Conservation (phyloP, 2,113 vertebrate genomes). For the Emydura subglobosa region DNA sequence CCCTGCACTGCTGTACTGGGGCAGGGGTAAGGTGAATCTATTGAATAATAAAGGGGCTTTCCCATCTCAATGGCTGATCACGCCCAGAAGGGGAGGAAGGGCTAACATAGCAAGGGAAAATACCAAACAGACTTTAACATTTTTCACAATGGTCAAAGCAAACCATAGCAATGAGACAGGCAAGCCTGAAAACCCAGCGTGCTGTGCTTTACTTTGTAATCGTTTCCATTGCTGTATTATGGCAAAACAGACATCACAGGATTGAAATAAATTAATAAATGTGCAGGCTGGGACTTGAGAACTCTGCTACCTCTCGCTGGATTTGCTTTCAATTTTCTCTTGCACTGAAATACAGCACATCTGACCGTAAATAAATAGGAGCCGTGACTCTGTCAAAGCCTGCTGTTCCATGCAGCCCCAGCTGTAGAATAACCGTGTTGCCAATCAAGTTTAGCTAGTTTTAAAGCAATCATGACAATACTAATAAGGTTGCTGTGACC, state of each 20-base stretch:
- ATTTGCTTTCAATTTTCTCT: neutral
- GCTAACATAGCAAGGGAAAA: neutral
- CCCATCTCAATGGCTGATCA: neutral
- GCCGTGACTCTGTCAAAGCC: neutral
- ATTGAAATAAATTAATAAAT: neutral
- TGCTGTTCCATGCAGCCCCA: neutral
- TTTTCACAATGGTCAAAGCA: rapidly evolving
- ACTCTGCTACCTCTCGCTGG: neutral
- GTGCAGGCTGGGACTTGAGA: constrained; percentile 13
- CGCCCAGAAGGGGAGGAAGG: neutral
- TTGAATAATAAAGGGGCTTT: neutral
- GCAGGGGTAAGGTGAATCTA: neutral
- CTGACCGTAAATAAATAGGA: neutral
- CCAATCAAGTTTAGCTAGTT: rapidly evolving
- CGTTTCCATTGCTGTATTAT: rapidly evolving
- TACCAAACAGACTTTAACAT: rapidly evolving
- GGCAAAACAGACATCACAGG: neutral
- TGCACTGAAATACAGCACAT: neutral
- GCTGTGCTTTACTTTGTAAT: neutral
- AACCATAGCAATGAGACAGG: neutral
- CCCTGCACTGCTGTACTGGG: neutral
- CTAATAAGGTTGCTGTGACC: neutral
- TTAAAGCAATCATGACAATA: neutral
- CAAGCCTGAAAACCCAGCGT: rapidly evolving
- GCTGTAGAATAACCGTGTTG: neutral